Evolutionary conservation across 2,113 vertebrate genomes (phyloP), one percentile per base, ranked within the genome.

Genomic region (Indicator maculatus): DNA sequence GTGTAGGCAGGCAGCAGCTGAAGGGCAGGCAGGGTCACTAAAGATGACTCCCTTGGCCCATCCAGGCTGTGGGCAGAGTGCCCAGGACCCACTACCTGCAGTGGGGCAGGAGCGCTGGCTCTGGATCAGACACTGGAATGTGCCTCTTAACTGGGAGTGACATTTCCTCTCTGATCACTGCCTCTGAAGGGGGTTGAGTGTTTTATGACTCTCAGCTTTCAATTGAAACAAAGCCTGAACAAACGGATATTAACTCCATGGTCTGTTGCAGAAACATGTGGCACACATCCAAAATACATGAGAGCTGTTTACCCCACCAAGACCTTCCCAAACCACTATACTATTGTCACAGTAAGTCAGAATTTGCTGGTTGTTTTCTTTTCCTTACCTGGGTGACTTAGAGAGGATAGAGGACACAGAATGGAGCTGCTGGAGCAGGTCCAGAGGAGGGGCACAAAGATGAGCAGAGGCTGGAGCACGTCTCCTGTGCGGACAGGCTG

Each of bases 241-340:
- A 89, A 87, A 88, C 30, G 17, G 71, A 15, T 96, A 72, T 95
- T 80, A 70, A 94, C 66, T 80, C 21, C 55, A 2, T 93, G 30
- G 52, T 97, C 83, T 97, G 41, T 98, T 98, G 53, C 97, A 99
- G 99, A 98, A 97, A 98, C 86, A 5, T 98, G 97, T 93, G 99
- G 99, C 81, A 98, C 98, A 30, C 98, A 98, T 86, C 96, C 99
- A 4, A 96, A 98, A 41, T 98, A 99, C 79, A 98, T 99, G 98
- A 98, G 98, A 96, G 96, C 99, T 75, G 96, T 89, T 67, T 99
- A 99, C 93, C 99, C 99, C 23, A 99, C 99, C 69, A 99, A 99
- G 98, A 99, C 99, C 45, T 99, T 99, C 76, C 99, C 99, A 67
- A 99, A 99, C 95, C 99, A 99, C 97, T 99, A 99, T 83, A 99